Evolutionary conservation across 2,888 invertebrate genomes (phyloP).

Genomic region (Xestia sexstrigata): DNA sequence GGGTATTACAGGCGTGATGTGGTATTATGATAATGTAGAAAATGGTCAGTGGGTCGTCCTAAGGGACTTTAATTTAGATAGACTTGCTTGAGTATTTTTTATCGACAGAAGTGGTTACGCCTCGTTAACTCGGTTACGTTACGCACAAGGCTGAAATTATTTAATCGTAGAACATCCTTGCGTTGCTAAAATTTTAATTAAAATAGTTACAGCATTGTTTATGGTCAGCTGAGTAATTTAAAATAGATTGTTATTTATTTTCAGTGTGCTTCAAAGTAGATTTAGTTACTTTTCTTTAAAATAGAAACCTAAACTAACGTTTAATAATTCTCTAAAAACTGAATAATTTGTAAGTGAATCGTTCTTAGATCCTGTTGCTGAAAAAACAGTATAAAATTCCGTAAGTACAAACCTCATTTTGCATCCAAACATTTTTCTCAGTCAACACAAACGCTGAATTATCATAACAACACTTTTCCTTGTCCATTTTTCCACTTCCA

Average conservation of each 20-base stretch:
- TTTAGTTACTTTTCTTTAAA: background rate
- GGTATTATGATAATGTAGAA: background rate
- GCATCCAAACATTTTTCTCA: conserved; percentile 79
- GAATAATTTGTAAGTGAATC: background rate
- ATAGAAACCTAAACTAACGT: background rate
- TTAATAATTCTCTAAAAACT: background rate
- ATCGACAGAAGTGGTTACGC: conserved; percentile 64
- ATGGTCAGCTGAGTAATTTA: conserved; percentile 13
- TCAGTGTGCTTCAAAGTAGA: background rate
- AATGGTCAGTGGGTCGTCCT: no score
- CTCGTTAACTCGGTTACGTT: conserved; percentile 54
- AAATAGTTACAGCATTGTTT: conserved; percentile 28
- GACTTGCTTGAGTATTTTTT: background rate
- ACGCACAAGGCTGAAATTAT: conserved; percentile 61
- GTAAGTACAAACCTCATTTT: conserved; percentile 69
- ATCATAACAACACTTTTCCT: conserved; percentile 79
- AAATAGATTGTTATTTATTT: background rate
- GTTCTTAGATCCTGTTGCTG: background rate
- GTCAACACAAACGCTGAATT: conserved; percentile 84
- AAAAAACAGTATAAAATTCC: conserved; percentile 21
- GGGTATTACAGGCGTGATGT: no score
- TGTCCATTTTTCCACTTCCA: conserved; percentile 70
- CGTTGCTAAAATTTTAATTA: conserved; percentile 51
- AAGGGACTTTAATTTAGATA: conserved; percentile 5
- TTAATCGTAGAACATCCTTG: conserved; percentile 50